Base-by-base conservation (phyloP, 2,888 invertebrate genomes). In the Brachycybe producta region DNA sequence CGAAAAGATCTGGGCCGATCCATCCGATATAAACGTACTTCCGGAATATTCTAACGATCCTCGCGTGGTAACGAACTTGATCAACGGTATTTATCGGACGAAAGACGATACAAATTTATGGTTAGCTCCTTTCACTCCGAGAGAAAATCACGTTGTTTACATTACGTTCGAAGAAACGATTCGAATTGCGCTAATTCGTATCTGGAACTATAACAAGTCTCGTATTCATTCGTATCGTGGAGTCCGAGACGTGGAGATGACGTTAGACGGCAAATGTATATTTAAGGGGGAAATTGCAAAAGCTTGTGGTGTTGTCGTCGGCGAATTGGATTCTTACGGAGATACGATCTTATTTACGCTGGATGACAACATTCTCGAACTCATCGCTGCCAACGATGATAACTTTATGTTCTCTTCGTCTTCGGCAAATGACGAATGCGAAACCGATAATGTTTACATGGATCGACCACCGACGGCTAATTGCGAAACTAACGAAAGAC, bases 201-300 rank as follows among this genome's bases (percentile, higher is more conserved):
- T 82, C 62, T 82, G 82, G 82, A 87, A 87, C 65, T 87, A 88
- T 66, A 86, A 86, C 66, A 86, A 86, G 66, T 86, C 86, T 1
- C 73, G 87, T 53, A 85, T 86, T 58, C 81, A 87, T 67, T 83
- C 85, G 0, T 77, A 78, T 51, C 75, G 85, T 52, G 87, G 87
- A 41, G 82, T 79, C 5, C 77, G 76, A 58, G 72, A 82, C 59
- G 69, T 85, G 11, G 74, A 78, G 54, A 78, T 87, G 26, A 73
- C 71, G 54, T 64, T 86, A 51, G 83, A 86, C 63, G 76, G 76
- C 15, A 65, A 66, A 42, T 64, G 75, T 27, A 79, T 87, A 62
- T 87, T 87, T 67, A 75, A 76, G 59, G 87, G 87, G 1, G 86
- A 87, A 68, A 82, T 87, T 49, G 80, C 82, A 0, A 73, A 81